Percentiles rank a stretch among this genome's conserved stretches.
Evolutionary conservation across 2,113 vertebrate genomes (phyloP).

Genomic region (Pelmatolapia mariae): DNA sequence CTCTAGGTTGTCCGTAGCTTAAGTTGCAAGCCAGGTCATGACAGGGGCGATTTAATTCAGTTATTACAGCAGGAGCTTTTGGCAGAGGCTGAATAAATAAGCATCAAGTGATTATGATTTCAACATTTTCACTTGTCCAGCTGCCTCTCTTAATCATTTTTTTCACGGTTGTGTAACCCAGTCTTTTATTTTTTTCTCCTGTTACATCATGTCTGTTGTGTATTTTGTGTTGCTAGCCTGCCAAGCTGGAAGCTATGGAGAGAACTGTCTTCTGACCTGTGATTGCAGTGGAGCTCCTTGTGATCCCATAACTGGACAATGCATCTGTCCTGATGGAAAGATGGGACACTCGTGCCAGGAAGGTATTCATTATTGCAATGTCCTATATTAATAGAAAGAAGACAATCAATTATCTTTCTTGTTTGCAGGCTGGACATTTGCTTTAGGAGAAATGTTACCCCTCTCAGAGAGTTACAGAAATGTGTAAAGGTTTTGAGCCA

Average conservation of each 20-base stretch:
- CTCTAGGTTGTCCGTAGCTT: neutral
- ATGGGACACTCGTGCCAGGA: slow-evolving; percentile 57
- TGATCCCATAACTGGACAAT: slow-evolving; percentile 53
- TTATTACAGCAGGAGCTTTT: slow-evolving; percentile 20
- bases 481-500: neutral
- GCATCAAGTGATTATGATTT: neutral
- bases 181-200: neutral
- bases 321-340: slow-evolving; percentile 70
- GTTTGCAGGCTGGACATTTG: neutral
- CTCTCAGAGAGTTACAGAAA: neutral
- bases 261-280: slow-evolving; percentile 57
- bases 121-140: neutral
- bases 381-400: neutral
- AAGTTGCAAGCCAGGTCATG: neutral
- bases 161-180: neutral
- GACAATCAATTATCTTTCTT: neutral
- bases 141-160: neutral
- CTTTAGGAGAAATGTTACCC: neutral
- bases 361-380: slow-evolving; percentile 7
- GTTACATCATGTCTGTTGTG: neutral
- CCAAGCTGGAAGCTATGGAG: slow-evolving; percentile 46
- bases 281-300: slow-evolving; percentile 54
- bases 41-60: slow-evolving; percentile 8
- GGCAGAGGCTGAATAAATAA: slow-evolving; percentile 28
- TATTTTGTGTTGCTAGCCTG: slow-evolving; percentile 45